A percentile compares a stretch with the other conserved stretches of the same genome.
Evolutionary conservation across 2,797 vertebrate genomes (phyloP).

Genomic region (Siniperca obscura): DNA sequence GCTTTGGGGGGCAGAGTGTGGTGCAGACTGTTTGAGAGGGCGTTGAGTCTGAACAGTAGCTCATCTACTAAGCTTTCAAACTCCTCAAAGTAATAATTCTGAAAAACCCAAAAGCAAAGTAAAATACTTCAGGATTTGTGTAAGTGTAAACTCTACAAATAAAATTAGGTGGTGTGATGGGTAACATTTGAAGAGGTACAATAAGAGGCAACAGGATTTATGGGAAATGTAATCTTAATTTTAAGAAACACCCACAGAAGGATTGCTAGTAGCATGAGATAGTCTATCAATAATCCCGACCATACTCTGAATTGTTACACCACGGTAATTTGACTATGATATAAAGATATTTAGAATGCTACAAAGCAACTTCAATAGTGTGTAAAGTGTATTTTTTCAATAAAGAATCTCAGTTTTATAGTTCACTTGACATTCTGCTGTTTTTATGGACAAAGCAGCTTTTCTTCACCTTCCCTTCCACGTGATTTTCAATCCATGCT

Average conservation of each 20-base stretch:
- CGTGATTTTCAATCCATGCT: slow-evolving; percentile 31
- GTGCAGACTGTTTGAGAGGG: slow-evolving; percentile 77
- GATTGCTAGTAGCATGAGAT: not conserved
- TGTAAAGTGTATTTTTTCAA: not conserved
- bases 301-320: not conserved
- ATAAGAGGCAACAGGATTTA: not conserved
- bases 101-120: slow-evolving; percentile 29
- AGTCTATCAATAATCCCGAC: not conserved
- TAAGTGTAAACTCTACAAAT: not conserved
- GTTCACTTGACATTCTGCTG: not conserved
- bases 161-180: not conserved
- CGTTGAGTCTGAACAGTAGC: slow-evolving; percentile 82
- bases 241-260: not conserved
- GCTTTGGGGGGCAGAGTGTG: slow-evolving; percentile 57
- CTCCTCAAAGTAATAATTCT: slow-evolving; percentile 87
- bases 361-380: not conserved
- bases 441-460: not conserved
- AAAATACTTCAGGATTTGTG: not conserved
- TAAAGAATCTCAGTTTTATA: not conserved
- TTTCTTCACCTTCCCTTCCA: slow-evolving; percentile 77
- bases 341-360: not conserved
- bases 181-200: not conserved
- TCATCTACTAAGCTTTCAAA: slow-evolving; percentile 87
- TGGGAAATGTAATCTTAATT: not conserved
- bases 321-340: not conserved